Percentiles rank a stretch among this genome's conserved stretches.
Conservation (phyloP, 2,797 vertebrate species). For the Holocentrus rufus region DNA sequence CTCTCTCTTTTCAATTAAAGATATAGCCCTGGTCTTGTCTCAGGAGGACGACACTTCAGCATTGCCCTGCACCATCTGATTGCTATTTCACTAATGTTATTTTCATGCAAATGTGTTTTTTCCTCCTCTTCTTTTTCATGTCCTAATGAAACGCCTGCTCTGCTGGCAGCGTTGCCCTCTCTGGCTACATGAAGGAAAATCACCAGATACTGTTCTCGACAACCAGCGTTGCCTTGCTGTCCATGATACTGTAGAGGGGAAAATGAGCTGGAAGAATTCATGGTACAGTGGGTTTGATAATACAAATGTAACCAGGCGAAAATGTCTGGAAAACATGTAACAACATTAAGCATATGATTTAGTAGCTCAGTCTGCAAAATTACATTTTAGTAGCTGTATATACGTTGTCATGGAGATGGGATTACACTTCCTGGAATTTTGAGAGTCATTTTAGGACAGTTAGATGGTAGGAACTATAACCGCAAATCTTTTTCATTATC, state of each 20-base stretch:
- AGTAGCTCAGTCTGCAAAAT: too few relatives aligned
- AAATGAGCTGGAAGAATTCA: conserved; percentile 28
- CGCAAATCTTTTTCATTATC: too few relatives aligned
- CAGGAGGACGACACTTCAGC: conserved; percentile 60
- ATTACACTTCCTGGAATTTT: too few relatives aligned
- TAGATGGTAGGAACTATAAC: too few relatives aligned
- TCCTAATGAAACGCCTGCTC: conserved; percentile 59
- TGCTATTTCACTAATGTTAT: conserved; percentile 72
- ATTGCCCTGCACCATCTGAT: conserved; percentile 64
- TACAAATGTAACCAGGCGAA: not conserved
- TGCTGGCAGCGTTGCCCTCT: conserved; percentile 35
- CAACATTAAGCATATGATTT: too few relatives aligned
- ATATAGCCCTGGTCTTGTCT: conserved; percentile 60
- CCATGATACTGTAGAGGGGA: conserved; percentile 15
- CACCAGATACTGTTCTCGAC: conserved; percentile 40
- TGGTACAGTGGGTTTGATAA: conserved; percentile 30
- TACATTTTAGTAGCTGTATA: too few relatives aligned
- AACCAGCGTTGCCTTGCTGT: conserved; percentile 22
- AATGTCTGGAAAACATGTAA: too few relatives aligned
- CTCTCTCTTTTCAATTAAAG: conserved; percentile 76
- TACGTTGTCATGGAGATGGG: too few relatives aligned
- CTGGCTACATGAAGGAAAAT: conserved; percentile 45
- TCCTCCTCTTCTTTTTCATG: conserved; percentile 37
- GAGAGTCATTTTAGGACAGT: too few relatives aligned
- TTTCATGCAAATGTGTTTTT: conserved; percentile 76